Base-by-base conservation (phyloP, 92 coral and sea anemone species). In the Diadumene lineata region DNA sequence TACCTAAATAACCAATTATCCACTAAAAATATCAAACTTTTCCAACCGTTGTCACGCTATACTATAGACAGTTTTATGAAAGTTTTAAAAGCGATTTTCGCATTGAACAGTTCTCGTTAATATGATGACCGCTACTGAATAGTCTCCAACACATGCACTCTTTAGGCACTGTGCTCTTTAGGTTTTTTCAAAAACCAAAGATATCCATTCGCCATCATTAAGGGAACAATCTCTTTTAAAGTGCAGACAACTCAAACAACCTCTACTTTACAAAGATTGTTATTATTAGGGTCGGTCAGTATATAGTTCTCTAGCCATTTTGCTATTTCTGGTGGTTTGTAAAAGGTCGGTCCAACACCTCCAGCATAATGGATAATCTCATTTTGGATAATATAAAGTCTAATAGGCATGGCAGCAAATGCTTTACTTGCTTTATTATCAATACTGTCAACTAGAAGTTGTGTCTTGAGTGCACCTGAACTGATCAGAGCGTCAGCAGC, bases 271-370 rank as follows among this genome's bases (percentile, higher is more conserved):
- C 31, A 6, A 23, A 16, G 3, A 30, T 26, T 21, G 65, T 76
- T 76, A 32, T 76, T 76, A 43, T 76, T 76, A 13, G 70, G 34
- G 33, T 76, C 73, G 25, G 22, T 60, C 31, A 19, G 1, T 0
- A 9, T 62, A 46, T 46, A 69, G 38, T 77, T 61, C 43, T 84
- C 85, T 60, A 91, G 81, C 97, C 97, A 88, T 15, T 24, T 51
- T 61, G 64, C 76, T 0, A 91, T 86, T 22, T 84, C 90, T 16
- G 57, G 66, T 29, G 80, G n/a, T 44, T 73, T 77, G 69, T 91
- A 91, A 50, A 80, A 64, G 27, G 84, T 69, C 32, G 97, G 97
- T 13, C 97, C 97, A 55, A 81, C 77, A 0, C 92, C 97, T 19
- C 97, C 92, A 26, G 76, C 72, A 65, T 81, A 91, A 27, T 80